These are phyloP conservation scores for Microtus richardsoni DNA, from an alignment of 2,113 vertebrate genomes.

Conservation along the genomic window DNA sequence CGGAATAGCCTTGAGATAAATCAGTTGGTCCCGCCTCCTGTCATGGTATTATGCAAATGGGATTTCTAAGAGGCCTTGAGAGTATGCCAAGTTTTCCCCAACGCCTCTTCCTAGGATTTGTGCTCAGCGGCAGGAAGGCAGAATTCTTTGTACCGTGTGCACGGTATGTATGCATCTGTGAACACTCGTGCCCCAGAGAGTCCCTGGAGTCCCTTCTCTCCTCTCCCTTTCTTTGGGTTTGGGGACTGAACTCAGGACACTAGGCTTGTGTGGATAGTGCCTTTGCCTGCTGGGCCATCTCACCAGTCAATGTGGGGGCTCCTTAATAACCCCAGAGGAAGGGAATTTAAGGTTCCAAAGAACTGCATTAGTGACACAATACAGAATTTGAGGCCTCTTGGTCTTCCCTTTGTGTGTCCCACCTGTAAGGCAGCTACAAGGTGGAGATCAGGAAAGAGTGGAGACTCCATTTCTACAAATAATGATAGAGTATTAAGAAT, in stretches of 20 bases:
- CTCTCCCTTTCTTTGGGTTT: neutral
- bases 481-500: neutral
- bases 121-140: neutral
- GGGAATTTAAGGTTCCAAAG: neutral
- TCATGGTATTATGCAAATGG: neutral
- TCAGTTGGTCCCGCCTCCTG: neutral
- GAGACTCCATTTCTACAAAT: neutral
- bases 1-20: neutral
- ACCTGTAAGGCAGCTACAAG: neutral
- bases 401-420: neutral
- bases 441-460: neutral
- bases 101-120: conserved; percentile 16
- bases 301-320: neutral
- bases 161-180: too few relatives aligned
- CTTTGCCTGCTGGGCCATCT: neutral
- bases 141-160: neutral
- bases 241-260: neutral
- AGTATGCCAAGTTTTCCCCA: neutral
- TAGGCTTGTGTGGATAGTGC: neutral
- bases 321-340: neutral
- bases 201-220: neutral
- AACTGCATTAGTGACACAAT: neutral
- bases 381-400: neutral
- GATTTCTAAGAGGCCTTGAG: neutral
- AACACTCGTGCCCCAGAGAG: neutral